Conservation (phyloP, 2,797 vertebrate species). For the Acanthurus lineatus region DNA sequence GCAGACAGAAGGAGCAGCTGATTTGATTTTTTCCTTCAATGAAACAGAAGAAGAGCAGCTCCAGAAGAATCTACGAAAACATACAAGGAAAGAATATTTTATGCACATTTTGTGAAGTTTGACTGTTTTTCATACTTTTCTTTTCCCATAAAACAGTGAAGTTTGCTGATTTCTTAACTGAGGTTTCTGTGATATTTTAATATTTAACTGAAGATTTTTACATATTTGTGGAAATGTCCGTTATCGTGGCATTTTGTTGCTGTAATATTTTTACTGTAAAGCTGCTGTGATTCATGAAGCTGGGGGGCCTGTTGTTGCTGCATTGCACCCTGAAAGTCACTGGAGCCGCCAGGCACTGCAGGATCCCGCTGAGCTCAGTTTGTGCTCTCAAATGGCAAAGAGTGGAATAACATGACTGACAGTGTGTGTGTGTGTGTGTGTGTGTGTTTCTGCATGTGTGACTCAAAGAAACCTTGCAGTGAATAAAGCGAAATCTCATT, state of each 20-base stretch:
- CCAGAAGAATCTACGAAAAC: not conserved
- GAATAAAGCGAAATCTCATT: not conserved
- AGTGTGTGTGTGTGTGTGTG: conserved; percentile 12
- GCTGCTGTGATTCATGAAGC: not conserved
- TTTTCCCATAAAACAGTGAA: not conserved
- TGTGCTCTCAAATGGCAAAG: conserved; percentile 17
- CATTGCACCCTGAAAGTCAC: conserved; percentile 10
- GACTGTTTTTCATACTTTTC: too few species aligned
- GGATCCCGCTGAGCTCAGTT: conserved; percentile 7
- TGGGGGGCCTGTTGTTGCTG: too few species aligned
- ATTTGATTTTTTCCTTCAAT: not conserved
- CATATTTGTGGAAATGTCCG: not conserved
- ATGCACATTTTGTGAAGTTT: not conserved
- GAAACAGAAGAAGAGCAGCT: not conserved
- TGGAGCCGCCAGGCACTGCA: not conserved
- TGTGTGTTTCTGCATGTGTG: not conserved
- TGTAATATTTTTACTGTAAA: not conserved
- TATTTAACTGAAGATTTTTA: not conserved
- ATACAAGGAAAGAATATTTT: not conserved
- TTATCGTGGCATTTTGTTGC: not conserved
- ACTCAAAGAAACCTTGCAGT: not conserved
- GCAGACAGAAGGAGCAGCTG: too few species aligned
- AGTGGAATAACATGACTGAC: conserved; percentile 37
- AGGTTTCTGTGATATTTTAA: not conserved
- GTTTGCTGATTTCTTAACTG: too few species aligned